Evolutionary conservation across 2,113 vertebrate species (phyloP), one percentile per base, ranked within the genome.

Genomic region (Eptesicus fuscus): DNA sequence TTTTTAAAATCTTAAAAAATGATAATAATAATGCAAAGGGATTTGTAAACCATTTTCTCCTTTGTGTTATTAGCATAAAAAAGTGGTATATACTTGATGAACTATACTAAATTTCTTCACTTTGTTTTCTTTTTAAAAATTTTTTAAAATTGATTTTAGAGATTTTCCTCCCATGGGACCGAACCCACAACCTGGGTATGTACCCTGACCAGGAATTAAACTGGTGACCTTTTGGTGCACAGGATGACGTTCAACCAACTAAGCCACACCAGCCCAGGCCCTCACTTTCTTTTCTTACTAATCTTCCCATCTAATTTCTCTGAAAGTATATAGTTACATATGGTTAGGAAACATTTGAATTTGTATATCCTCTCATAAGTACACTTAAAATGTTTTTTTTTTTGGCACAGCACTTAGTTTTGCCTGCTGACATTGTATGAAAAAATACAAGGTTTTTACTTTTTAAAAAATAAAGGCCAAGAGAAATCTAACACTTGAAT

Each of bases 21-120:
- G 4, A 37, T 37, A 37, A 37, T 37, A 37, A 37, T 37, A 86
- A 93, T 69, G 2, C 40, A 79, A 25, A 86, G 22, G 88, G 32
- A 74, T 70, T 13, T 59, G 12, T 69, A 87, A 22, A 71, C 28
- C 47, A 32, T 35, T 93, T 88, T 61, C 67, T 97, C 23, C 14
- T 88, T 80, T 65, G n/a, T 93, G 67, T 67, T n/a, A 80, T 67
- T 76, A 77, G 7, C 30, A 93, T 91, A 37, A 83, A 84, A 83
- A 88, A 69, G 30, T 71, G 73, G 44, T 56, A 8, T 78, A n/a
- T 83, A 70, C 63, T 40, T 80, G 22, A 44, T 35, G 12, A 83
- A 90, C 51, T 51, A 47, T 25, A 63, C 47, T 56, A 69, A 89
- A 37, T 86, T 32, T 37, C 7, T 42, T 88, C 20, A 51, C 28